These are phyloP conservation scores for Drosophila kohkoa DNA, from an alignment of 1,140 invertebrate species.

Conservation along the genomic window DNA sequence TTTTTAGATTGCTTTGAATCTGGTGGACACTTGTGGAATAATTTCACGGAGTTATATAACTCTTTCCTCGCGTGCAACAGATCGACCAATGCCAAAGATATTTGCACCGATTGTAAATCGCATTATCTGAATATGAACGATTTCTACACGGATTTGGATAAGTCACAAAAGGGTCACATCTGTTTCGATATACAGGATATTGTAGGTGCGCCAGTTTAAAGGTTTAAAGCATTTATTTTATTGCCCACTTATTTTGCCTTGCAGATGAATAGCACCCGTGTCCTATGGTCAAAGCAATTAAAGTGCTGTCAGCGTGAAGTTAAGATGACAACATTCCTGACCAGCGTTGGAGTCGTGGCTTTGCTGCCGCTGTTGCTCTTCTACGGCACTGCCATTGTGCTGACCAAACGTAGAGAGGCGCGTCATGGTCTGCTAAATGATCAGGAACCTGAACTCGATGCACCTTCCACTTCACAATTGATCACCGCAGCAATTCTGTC, in stretches of 20 bases:
- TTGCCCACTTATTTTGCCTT: background rate
- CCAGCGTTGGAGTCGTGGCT: conserved; percentile 44
- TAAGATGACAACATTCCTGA: conserved; percentile 49
- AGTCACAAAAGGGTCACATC: conserved; percentile 60
- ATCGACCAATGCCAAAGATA: background rate
- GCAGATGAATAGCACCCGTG: conserved; percentile 78
- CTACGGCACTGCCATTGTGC: conserved; percentile 49
- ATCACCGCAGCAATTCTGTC: conserved; percentile 64
- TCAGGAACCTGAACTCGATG: conserved; percentile 54
- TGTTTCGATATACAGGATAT: conserved; percentile 77
- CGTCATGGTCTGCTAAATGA: conserved; percentile 68
- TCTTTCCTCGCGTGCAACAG: background rate
- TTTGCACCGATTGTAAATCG: conserved; percentile 46
- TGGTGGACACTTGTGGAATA: conserved; percentile 1
- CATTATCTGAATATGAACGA: conserved; percentile 58
- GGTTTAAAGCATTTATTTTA: background rate
- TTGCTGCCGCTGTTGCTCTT: conserved; percentile 62
- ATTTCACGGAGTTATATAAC: conserved; percentile 29
- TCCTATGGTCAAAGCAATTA: conserved; percentile 68
- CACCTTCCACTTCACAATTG: conserved; percentile 52
- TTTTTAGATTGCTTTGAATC: conserved; percentile 60
- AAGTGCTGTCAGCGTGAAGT: conserved; percentile 71
- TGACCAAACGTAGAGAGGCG: conserved; percentile 68
- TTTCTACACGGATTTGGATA: conserved; percentile 65
- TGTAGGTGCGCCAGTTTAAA: conserved; percentile 25